phyloP scores from a whole-genome alignment of 2,888 invertebrate genomes.

The Macrophya alboannulata region DNA sequence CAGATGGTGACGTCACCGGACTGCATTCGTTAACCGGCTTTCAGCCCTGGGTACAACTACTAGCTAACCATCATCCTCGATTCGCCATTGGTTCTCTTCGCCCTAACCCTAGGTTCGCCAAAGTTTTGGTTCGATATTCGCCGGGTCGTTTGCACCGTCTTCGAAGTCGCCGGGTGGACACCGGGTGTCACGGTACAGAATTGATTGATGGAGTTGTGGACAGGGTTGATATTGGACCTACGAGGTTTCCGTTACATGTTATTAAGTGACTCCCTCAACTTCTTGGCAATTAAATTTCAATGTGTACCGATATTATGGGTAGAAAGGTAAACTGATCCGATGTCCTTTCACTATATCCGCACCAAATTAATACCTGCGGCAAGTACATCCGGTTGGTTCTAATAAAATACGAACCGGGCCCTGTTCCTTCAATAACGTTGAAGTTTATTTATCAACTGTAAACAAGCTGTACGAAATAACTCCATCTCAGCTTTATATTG shows the following conservation, averaged over 20 bases:
- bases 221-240: conserved; percentile 34
- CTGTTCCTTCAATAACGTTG: background rate
- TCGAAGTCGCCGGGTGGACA: conserved; percentile 28
- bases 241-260: background rate
- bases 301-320: background rate
- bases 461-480: background rate
- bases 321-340: background rate
- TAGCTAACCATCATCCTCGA: background rate
- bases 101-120: conserved; percentile 15
- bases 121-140: conserved; percentile 35
- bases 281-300: conserved; percentile 35
- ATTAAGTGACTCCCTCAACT: conserved; percentile 6
- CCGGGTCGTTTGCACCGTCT: conserved; percentile 35
- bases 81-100: conserved; percentile 28
- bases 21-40: conserved; percentile 62
- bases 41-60: conserved; percentile 11
- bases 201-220: conserved; percentile 50
- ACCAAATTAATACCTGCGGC: background rate
- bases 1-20: conserved; percentile 61
- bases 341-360: background rate
- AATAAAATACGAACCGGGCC: background rate
- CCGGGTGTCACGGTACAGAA: conserved; percentile 39
- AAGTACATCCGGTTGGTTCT: background rate
- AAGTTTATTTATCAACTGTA: background rate
- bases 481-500: background rate